Base-by-base conservation (phyloP, 2,888 invertebrate genomes). In the Patella ulyssiponensis region DNA sequence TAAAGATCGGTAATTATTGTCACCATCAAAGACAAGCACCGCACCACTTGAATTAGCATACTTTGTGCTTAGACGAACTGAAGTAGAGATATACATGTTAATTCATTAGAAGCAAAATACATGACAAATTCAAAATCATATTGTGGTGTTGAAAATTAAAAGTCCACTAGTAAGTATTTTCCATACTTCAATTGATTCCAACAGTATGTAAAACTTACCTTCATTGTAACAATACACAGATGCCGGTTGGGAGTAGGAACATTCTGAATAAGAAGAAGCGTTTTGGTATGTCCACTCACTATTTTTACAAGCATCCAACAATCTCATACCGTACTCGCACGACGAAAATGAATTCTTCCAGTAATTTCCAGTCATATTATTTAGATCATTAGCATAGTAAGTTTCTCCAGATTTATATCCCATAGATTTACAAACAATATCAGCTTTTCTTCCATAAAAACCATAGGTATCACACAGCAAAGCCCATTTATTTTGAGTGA, bases 21-120 rank as follows among this genome's bases (percentile, higher is more conserved):
- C 15, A 56, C 54, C 54, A 44, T 15, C 54, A 27, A 5, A 56
- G 12, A 73, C 15, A 23, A 23, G 17, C 9, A 73, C 27, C 15
- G 54, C 27, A 56, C 73, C 73, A 20, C 53, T 54, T 53, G 12
- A 54, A 33, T 73, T 73, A 56, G 27, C n/a, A 23, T 54, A 56
- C 27, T 23, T 27, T n/a, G 73, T 73, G 27, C 54, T 52, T 17
- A 73, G 27, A 17, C 27, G n/a, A 53, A 54, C 73, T 73, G 73
- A 54, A 73, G 27, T 23, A 54, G 23, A 7, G 53, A 52, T 9
- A 56, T n/a, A 23, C 17, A 64, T 64, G 20, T 64, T 20, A 20
- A 20, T n/a, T 20, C 23, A 64, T 20, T 58, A 1, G n/a, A 1
- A 7, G n/a, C 58, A 15, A 20, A 58, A 9, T 15, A 58, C 9